phyloP scores from a whole-genome alignment of 2,888 invertebrate species.

The Drosophila anomalata region DNA sequence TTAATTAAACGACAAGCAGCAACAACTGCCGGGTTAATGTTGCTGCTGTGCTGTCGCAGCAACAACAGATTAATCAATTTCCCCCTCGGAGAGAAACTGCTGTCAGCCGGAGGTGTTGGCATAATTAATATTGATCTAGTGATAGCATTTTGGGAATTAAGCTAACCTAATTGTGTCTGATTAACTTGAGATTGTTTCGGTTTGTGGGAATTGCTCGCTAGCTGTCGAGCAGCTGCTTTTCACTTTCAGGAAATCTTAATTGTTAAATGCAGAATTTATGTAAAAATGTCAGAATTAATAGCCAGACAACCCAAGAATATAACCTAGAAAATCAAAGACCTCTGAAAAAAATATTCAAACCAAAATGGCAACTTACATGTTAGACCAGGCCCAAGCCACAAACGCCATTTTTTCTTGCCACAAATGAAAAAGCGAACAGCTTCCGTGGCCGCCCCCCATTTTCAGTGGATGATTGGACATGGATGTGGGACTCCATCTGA shows the following conservation, averaged over 20 bases:
- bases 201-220: constrained; percentile 6
- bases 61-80: constrained; percentile 74
- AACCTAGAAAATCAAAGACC: neutral
- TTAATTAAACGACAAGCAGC: constrained; percentile 52
- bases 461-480: constrained; percentile 25
- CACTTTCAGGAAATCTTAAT: too few species aligned
- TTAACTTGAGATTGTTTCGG: constrained; percentile 22
- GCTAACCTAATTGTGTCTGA: constrained; percentile 37
- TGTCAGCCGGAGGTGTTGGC: constrained; percentile 70
- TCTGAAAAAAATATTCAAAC: neutral
- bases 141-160: constrained; percentile 38
- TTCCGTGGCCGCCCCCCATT: constrained; percentile 18
- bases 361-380: constrained; percentile 48
- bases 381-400: constrained; percentile 23
- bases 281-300: too few species aligned
- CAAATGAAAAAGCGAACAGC: constrained; percentile 24
- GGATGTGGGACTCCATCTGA: neutral
- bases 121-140: constrained; percentile 74
- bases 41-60: constrained; percentile 39
- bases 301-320: neutral
- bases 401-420: constrained; percentile 59
- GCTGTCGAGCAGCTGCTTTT: neutral
- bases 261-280: too few species aligned
- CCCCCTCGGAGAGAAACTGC: constrained; percentile 40
- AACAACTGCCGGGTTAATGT: constrained; percentile 28